Evolutionary conservation across 2,888 invertebrate genomes (phyloP), one percentile per base, ranked within the genome.

Genomic region (Tetheella fluctuosa): DNA sequence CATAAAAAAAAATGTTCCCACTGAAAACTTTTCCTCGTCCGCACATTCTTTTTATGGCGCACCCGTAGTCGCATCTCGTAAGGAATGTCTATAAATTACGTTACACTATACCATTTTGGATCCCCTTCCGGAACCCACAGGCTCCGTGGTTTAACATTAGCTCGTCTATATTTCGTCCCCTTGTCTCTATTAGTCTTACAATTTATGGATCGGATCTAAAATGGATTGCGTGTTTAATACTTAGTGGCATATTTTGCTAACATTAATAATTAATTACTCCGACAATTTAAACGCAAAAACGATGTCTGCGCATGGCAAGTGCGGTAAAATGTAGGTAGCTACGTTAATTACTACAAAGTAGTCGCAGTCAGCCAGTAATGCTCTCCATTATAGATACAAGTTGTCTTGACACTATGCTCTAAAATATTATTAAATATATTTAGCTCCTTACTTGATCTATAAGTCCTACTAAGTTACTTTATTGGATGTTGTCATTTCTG

Each of bases 41-140:
- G 20, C 7, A 2, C 48, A 20, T 8, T 48, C 42, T 8, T 48
- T 48, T 10, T 48, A 48, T 48, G 10, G 20, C 48, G 42, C 42
- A 42, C 10, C 20, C 15, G 15, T 2, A 39, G 39, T 15, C 13
- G 39, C 39, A 13, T 15, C 6, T 42, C 48, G 48, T 20, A 20
- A 20, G 48, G 48, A 20, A 48, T 15, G 20, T 10, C 48, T 48
- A 48, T 48, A 48, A 48, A 48, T 48, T 20, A 48, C 48, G 42
- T n/a, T 20, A 48, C 20, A 0, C 48, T 48, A 8, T 48, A 10
- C 20, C 2, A 48, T 20, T 48, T 48, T 48, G 20, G 48, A 48
- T 48, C 48, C 48, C 20, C 20, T 20, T 10, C 20, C 20, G 10
- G 1, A 48, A 20, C 48, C 48, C 48, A 48, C 15, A 42, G 42